Evolutionary conservation across 2,888 invertebrate species (phyloP).

Genomic region (Thecocarcelia acutangulata): DNA sequence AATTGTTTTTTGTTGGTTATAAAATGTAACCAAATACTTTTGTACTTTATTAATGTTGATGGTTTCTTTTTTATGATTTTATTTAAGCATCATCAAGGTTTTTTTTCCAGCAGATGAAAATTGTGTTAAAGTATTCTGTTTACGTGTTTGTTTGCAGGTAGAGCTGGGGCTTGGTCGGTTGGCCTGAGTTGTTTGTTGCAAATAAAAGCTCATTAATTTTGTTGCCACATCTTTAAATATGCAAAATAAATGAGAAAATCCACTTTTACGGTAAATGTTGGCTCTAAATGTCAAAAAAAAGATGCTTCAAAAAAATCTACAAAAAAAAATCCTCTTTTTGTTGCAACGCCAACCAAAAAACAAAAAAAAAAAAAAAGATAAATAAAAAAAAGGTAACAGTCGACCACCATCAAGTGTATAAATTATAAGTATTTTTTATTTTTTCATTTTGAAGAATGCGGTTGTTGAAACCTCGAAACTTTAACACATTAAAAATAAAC

Average conservation of each 20-base stretch:
- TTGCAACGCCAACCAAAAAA: constrained; percentile 31
- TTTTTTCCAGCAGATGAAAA: constrained; percentile 8
- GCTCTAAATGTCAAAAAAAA: constrained; percentile 53
- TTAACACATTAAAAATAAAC: constrained; percentile 56
- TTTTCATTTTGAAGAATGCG: constrained; percentile 41
- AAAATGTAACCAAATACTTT: constrained; percentile 56
- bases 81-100: constrained; percentile 6
- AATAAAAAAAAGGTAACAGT: constrained; percentile 61
- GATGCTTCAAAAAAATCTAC: constrained; percentile 11
- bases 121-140: constrained; percentile 29
- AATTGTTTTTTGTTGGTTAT: constrained; percentile 24
- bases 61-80: constrained; percentile 48
- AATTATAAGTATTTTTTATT: constrained; percentile 49
- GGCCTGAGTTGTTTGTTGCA: constrained; percentile 56
- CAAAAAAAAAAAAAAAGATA: too few species aligned
- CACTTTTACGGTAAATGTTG: constrained; percentile 69
- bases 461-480: constrained; percentile 57
- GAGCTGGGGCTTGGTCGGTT: constrained; percentile 40
- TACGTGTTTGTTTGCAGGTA: constrained; percentile 9
- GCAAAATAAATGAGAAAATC: constrained; percentile 73
- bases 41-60: constrained; percentile 40
- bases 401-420: constrained; percentile 60
- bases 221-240: constrained; percentile 72
- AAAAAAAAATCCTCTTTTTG: constrained; percentile 30
- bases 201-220: constrained; percentile 73